phyloP scores from a whole-genome alignment of 2,888 invertebrate genomes.

The Eupithecia centaureata region DNA sequence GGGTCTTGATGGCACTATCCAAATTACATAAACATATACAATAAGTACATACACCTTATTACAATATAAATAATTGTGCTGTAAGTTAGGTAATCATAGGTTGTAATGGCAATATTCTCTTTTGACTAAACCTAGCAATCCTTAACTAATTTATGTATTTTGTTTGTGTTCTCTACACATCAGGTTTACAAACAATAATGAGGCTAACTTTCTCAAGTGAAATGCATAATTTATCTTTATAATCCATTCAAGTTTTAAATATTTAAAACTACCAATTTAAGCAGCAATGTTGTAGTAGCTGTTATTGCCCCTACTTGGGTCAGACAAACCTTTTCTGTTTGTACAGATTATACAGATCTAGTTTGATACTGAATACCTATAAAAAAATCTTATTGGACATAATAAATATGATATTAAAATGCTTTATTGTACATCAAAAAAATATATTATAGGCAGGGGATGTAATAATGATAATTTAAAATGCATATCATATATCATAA shows the following conservation, averaged over 20 bases:
- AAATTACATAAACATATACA: background rate
- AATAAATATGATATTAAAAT: too few species aligned
- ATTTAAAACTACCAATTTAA: background rate
- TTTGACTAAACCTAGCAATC: background rate
- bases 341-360: too few species aligned
- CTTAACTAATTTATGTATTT: too few species aligned
- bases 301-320: too few species aligned
- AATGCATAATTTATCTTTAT: conserved; percentile 13
- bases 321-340: too few species aligned
- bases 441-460: too few species aligned
- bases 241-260: background rate
- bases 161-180: background rate
- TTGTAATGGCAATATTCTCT: background rate
- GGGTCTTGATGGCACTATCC: background rate
- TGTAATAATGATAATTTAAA: too few species aligned
- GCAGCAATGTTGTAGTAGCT: too few species aligned
- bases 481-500: too few species aligned
- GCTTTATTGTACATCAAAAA: too few species aligned
- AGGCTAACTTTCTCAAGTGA: conserved; percentile 31
- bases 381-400: too few species aligned
- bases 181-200: conserved; percentile 1
- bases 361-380: too few species aligned
- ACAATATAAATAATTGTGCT: background rate
- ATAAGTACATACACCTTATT: background rate
- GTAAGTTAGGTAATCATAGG: background rate